phyloP scores from a whole-genome alignment of 2,888 invertebrate species.

The Carcina quercana region DNA sequence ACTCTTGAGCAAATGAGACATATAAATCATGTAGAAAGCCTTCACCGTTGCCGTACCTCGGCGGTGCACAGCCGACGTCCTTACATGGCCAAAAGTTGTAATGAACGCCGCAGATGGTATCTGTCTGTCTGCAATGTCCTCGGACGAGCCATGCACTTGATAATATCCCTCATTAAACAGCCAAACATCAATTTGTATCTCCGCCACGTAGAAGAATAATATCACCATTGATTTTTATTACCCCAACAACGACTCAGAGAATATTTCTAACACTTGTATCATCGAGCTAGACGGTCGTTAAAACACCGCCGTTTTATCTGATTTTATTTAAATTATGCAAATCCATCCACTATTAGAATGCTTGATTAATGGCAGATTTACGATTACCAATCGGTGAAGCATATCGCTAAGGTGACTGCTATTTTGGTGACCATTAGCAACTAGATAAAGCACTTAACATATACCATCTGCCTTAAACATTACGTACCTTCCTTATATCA shows the following conservation, averaged over 20 bases:
- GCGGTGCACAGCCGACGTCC: too few relatives aligned
- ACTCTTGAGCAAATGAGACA: conserved; percentile 29
- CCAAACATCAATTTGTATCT: conserved; percentile 45
- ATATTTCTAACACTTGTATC: background rate
- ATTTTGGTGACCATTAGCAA: conserved; percentile 3
- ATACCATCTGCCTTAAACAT: background rate
- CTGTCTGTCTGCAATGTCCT: conserved; percentile 23
- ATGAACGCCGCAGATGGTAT: conserved; percentile 45
- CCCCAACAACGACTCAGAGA: conserved; percentile 1
- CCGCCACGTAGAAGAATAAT: conserved; percentile 31
- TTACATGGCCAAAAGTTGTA: conserved; percentile 44
- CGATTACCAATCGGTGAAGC: conserved; percentile 27
- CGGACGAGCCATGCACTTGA: conserved; percentile 35
- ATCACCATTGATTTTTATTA: conserved; percentile 22
- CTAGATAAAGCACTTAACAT: background rate
- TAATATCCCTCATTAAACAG: conserved; percentile 50
- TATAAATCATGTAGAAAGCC: conserved; percentile 39
- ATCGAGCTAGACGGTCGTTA: background rate
- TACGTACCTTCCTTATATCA: background rate
- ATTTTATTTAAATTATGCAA: conserved; percentile 6
- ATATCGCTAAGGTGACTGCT: conserved; percentile 19
- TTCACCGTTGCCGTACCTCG: conserved; percentile 27
- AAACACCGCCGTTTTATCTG: conserved; percentile 1
- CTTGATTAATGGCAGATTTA: conserved; percentile 29
- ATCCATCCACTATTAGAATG: background rate